These are phyloP conservation scores for Apamea anceps DNA, from an alignment of 2,888 invertebrate genomes.

Conservation along the genomic window DNA sequence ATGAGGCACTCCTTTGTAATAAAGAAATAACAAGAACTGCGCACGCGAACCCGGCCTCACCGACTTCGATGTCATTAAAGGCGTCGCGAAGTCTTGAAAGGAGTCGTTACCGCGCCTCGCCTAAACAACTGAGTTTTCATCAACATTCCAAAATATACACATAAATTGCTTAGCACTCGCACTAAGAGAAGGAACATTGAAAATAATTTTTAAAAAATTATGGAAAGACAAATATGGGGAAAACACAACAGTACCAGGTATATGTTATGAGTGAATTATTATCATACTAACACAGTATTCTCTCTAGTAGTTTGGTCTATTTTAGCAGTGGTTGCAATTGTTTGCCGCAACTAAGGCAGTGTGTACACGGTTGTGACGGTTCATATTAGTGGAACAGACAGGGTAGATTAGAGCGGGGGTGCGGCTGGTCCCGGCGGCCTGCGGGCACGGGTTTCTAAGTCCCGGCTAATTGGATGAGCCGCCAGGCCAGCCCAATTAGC, in stretches of 20 bases:
- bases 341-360: constrained; percentile 62
- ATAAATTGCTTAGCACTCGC: constrained; percentile 74
- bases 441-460: constrained; percentile 88
- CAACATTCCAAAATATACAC: constrained; percentile 80
- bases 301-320: constrained; percentile 9
- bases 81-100: constrained; percentile 85
- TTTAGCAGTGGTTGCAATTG: constrained; percentile 58
- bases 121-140: constrained; percentile 86
- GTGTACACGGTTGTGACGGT: constrained; percentile 70
- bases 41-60: constrained; percentile 88
- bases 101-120: constrained; percentile 86
- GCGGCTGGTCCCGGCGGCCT: constrained; percentile 72
- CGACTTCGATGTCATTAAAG: constrained; percentile 88
- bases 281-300: constrained; percentile 15
- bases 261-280: constrained; percentile 4
- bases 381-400: constrained; percentile 73
- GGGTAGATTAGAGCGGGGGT: constrained; percentile 81
- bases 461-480: constrained; percentile 89
- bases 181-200: constrained; percentile 67
- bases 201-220: constrained; percentile 57
- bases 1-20: constrained; percentile 91
- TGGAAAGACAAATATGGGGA: constrained; percentile 11
- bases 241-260: neutral
- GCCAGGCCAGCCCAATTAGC: constrained; percentile 86
- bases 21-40: constrained; percentile 91